Evolutionary conservation across 2,113 vertebrate genomes (phyloP), one percentile per base, ranked within the genome.

Genomic region (Albula glossodonta): DNA sequence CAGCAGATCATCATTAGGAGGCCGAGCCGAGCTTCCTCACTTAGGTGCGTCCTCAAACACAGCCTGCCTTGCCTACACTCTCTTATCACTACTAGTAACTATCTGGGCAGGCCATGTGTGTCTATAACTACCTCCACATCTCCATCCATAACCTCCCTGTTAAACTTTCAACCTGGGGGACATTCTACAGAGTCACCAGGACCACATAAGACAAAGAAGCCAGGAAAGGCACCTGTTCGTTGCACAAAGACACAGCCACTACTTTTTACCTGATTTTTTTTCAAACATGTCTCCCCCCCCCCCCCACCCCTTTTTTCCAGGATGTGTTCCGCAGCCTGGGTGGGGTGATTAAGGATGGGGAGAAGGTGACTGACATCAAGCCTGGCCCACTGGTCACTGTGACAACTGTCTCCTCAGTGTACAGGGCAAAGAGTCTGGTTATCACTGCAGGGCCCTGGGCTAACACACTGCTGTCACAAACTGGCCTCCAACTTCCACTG

Each of bases 381-480:
- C 95, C 96, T 0, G 96, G 95, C 48, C 82, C 87, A 0, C 25
- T 51, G 2, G 81, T 96, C 78, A 88, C 82, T 0, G 86, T 97
- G 88, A 94, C 92, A 87, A 96, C 95, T 51, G 78, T 86, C 0
- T 51, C 70, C 0, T 86, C 89, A 6, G 88, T 85, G 80, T 95
- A 96, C 90, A 92, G 74, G 84, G 92, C 95, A 1, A 91, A 92
- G 12, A 91, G 87, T 53, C 60, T 96, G 83, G 66, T 96, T 89
- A 91, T 97, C 70, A 83, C 96, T 0, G 94, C 93, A 0, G 96
- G 95, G 50, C 88, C 96, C 1, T 97, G 96, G 96, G 92, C 95
- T 0, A 88, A 92, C 31, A 66, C 53, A 41, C 86, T 96, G 0
- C 86, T 96, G 82, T 74, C 57, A 2, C 91, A 91, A 0, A 88